Evolutionary conservation across 2,797 vertebrate genomes (phyloP).

Genomic region (Tinamus major): DNA sequence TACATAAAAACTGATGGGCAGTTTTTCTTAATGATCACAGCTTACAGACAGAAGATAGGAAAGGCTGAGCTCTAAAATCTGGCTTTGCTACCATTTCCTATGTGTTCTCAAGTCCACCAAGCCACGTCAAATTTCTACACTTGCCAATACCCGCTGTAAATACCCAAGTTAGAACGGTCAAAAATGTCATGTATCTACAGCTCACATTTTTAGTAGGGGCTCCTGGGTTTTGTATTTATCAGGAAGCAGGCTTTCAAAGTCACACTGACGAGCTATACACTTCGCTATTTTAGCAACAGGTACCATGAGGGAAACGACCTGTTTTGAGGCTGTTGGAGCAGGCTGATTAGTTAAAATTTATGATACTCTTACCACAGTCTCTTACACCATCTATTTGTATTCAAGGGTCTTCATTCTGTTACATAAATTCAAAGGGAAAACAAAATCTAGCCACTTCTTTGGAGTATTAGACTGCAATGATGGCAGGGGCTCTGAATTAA

Average conservation of each 20-base stretch:
- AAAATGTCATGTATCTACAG: not conserved
- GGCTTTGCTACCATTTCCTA: fast-evolving
- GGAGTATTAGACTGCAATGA: not conserved
- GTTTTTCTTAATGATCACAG: not conserved
- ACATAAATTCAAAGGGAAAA: not conserved
- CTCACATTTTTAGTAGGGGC: not conserved
- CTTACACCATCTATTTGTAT: not conserved
- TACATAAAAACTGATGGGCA: not conserved
- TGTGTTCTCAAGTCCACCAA: not conserved
- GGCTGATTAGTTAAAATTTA: not conserved
- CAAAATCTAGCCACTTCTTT: not conserved
- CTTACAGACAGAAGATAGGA: not conserved
- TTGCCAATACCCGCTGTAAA: not conserved
- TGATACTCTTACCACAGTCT: not conserved
- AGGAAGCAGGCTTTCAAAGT: not conserved
- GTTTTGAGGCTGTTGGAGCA: not conserved
- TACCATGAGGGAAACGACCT: not conserved
- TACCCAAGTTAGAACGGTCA: not conserved
- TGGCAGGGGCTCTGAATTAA: not conserved
- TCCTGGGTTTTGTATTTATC: not conserved
- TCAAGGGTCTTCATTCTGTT: not conserved
- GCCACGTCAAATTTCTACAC: not conserved
- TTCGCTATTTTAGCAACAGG: not conserved
- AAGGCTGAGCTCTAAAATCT: not conserved
- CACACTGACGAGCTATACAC: not conserved